These are phyloP conservation scores for Aurelia aurita complex sp. Pacific DNA, from an alignment of 30 jellyfish, hydroid and myxozoan species.

Conservation along the genomic window DNA sequence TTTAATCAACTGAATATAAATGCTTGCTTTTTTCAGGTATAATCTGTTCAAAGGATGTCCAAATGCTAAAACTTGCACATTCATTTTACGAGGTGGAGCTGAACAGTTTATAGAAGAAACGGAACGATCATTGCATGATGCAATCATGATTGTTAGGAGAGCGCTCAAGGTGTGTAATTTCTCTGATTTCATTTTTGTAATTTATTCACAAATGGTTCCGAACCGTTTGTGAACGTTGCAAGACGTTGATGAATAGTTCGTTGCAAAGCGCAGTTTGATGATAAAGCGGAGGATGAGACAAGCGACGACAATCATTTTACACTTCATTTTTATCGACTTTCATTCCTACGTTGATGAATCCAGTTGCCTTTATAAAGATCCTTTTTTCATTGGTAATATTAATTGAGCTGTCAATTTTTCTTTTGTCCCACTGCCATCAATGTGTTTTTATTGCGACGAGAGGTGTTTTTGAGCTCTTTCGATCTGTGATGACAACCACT, in stretches of 20 bases:
- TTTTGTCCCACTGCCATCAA: too few species aligned
- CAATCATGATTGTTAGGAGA: conserved; percentile 99
- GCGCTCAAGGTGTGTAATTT: conserved; percentile 80
- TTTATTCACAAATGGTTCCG: too few species aligned
- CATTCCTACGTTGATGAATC: background rate
- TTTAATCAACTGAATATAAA: too few species aligned
- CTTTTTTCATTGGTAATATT: background rate
- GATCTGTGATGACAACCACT: too few species aligned
- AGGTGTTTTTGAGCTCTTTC: too few species aligned
- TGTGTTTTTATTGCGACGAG: too few species aligned
- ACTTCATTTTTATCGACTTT: too few species aligned
- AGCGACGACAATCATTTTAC: too few species aligned
- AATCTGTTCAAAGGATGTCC: conserved; percentile 96
- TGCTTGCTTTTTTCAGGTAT: conserved; percentile 54
- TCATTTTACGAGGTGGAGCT: conserved; percentile 98
- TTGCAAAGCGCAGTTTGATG: too few species aligned
- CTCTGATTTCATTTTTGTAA: too few species aligned
- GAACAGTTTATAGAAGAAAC: conserved; percentile 99
- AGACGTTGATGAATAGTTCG: background rate
- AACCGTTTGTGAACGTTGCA: too few species aligned
- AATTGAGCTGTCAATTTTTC: background rate
- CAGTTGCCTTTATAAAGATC: background rate
- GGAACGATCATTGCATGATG: conserved; percentile 97
- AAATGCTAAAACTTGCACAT: conserved; percentile 91
- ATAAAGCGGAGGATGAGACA: too few species aligned